Evolutionary conservation across 23 tunicate genomes (phyloP), one percentile per base, ranked within the genome.

Genomic region (Pegea sp.): DNA sequence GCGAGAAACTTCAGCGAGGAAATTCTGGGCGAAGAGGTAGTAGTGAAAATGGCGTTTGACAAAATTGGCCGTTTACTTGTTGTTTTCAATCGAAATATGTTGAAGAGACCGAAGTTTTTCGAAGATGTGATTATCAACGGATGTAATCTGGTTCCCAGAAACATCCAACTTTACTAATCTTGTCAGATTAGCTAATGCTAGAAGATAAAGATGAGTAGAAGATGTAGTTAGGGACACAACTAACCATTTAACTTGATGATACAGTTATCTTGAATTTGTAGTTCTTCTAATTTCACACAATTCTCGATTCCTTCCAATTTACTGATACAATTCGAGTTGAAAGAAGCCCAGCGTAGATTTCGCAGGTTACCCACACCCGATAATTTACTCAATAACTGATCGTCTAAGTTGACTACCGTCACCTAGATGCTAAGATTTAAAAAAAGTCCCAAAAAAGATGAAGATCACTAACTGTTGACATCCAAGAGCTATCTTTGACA

Each of bases 201-300:
- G 7, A 48, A 60, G 48, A 51, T 19, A 51, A 22, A 13, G 24
- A 19, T 51, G 11, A 19, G n/a, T n/a, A n/a, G n/a, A n/a, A n/a
- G n/a, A n/a, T n/a, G n/a, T n/a, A n/a, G n/a, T n/a, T n/a, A n/a
- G n/a, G n/a, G n/a, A n/a, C n/a, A n/a, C n/a, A n/a, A 27, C 46
- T 30, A n/a, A 84, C 95, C 95, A 42, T 84, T 84, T 0, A 84
- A 72, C 50, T 84, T 84, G 29, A 73, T 69, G 42, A 89, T 61
- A 49, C 89, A 77, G 64, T 89, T 89, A 44, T 89, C 81, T 24
- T 62, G 62, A 6, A 77, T 28, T 3, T 72, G 68, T 11, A 89
- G 38, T 57, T 89, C 90, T 31, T 62, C 70, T 5, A 89, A 67
- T 29, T 74, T 44, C 16, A 60, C 62, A 54, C 98, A 89, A 29